Percentiles rank a stretch among this genome's conserved stretches.
Evolutionary conservation across 2,888 invertebrate species (phyloP).

Genomic region (Ophion obscuratus): DNA sequence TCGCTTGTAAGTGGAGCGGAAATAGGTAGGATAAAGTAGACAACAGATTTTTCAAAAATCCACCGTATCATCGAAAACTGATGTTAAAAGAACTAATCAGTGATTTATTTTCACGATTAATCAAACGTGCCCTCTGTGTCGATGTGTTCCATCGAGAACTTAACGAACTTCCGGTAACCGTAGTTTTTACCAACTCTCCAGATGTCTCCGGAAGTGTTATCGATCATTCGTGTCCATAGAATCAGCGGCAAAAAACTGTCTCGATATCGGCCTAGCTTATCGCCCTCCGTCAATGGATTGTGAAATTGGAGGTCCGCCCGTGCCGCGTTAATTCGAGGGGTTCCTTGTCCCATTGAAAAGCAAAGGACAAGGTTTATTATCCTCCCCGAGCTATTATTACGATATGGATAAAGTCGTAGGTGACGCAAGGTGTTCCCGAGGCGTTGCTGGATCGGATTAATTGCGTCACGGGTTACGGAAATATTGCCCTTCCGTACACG

Average conservation of each 20-base stretch:
- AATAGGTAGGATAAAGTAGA: not conserved
- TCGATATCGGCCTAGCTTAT: slow-evolving; percentile 22
- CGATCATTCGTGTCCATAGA: not conserved
- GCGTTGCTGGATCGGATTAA: slow-evolving; percentile 61
- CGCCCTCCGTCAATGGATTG: slow-evolving; percentile 42
- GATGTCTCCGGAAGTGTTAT: not conserved
- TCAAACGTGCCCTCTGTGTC: not conserved
- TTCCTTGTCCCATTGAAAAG: slow-evolving; percentile 21
- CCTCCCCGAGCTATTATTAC: slow-evolving; percentile 2
- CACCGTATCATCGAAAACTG: not conserved
- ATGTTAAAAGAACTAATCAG: not conserved
- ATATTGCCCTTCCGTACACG: slow-evolving; percentile 30
- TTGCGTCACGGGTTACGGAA: slow-evolving; percentile 64
- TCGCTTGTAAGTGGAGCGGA: not conserved
- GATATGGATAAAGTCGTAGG: slow-evolving; percentile 68
- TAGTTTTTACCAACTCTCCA: not conserved
- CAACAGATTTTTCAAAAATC: not conserved
- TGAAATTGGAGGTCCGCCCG: slow-evolving; percentile 36
- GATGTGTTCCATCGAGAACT: not conserved
- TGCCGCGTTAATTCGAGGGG: slow-evolving; percentile 35
- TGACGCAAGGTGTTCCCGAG: slow-evolving; percentile 59
- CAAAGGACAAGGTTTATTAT: slow-evolving; percentile 44
- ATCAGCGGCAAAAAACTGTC: slow-evolving; percentile 9
- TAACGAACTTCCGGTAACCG: not conserved
- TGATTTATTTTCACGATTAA: not conserved